Evolutionary conservation across 2,113 vertebrate genomes (phyloP), one percentile per base, ranked within the genome.

Genomic region (Rhea americana): DNA sequence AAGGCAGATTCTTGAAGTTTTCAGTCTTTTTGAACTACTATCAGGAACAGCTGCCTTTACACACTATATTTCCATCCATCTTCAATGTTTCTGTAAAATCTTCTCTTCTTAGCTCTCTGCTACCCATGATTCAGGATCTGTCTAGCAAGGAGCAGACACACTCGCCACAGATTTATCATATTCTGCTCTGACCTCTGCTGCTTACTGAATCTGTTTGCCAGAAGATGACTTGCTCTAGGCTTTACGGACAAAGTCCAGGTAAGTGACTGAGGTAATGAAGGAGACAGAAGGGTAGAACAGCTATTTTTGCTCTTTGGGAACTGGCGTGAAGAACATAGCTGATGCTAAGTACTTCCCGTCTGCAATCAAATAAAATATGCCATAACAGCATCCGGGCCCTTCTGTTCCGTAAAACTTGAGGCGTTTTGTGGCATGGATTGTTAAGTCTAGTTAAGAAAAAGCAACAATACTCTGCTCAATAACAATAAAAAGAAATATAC

Each of bases 21-120:
- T 89, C 0, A 0, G 10, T 56, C 37, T 41, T 0, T 35, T 72
- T 75, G 7, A 53, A 25, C 5, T 55, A 14, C 39, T 39, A 26
- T 6, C 4, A 53, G 6, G 21, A 81, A n/a, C 2, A 67, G 14
- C 5, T 56, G 12, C 28, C 85, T 10, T 5, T 66, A 21, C 5
- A 37, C 3, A 67, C 2, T 21, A 47, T 7, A 6, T 68, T 84
- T 91, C 28, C 6, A 56, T 2, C 1, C 8, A 37, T 63, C 24
- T 58, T 65, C 45, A 66, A 4, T 7, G 30, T 58, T 93, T 62
- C 11, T 19, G 8, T 41, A 63, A 58, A 85, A 63, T 21, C 1
- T 61, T 82, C 0, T 41, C 3, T 41, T 74, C 14, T 78, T 24
- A 37, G 3, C 1, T 58, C 8, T 37, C 18, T 71, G 2, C 45